Evolutionary conservation across 1,140 invertebrate genomes (phyloP).

Genomic region (Drosophila subpulchrella): DNA sequence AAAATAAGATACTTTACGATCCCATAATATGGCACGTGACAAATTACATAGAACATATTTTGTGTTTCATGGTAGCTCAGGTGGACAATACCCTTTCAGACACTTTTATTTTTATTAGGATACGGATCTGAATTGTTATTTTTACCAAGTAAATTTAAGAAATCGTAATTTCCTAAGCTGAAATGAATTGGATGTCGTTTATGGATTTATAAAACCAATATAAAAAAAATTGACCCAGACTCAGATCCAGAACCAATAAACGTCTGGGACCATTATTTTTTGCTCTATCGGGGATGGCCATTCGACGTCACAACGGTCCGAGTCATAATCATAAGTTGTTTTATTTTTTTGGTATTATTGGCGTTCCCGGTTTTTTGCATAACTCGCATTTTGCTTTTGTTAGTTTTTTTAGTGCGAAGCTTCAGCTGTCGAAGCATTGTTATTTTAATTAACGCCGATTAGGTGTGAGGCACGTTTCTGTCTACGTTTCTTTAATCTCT

Average conservation of each 20-base stretch:
- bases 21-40: not conserved
- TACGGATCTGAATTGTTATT: not conserved
- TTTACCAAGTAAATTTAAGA: not conserved
- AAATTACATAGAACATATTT: not conserved
- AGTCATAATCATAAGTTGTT: conserved; percentile 22
- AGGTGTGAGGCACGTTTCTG: conserved; percentile 63
- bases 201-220: not conserved
- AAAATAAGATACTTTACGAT: not conserved
- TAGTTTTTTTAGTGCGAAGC: conserved; percentile 21
- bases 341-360: conserved; percentile 1
- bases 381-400: conserved; percentile 22
- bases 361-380: conserved; percentile 29
- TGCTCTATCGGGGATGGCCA: conserved; percentile 24
- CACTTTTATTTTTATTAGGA: not conserved
- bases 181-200: not conserved
- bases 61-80: not conserved
- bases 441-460: conserved; percentile 67
- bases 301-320: conserved; percentile 25
- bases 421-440: conserved; percentile 46
- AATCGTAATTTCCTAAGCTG: not conserved
- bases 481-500: conserved; percentile 46
- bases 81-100: not conserved
- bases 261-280: conserved; percentile 14
- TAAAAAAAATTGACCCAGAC: conserved; percentile 36
- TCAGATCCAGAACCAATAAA: not conserved